Base-by-base conservation (phyloP, 2,113 vertebrate genomes). In the Dinomys branickii region DNA sequence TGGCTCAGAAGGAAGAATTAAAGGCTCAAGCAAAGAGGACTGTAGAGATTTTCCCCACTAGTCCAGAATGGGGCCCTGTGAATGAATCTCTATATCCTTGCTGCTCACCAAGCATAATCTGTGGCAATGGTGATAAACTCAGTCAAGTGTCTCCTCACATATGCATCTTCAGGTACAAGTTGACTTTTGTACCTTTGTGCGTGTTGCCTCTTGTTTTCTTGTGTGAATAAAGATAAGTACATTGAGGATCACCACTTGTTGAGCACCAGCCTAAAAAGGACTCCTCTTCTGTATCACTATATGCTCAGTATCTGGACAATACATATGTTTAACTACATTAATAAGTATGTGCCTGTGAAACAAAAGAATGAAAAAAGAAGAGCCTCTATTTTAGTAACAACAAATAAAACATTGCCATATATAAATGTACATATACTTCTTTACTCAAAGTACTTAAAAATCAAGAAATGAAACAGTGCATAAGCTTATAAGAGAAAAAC, bases 391-490 rank as follows among this genome's bases (percentile, higher is more conserved):
- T 65, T 63, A 87, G n/a, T 65, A 95, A 88, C 7, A 95, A 17
- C 5, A 89, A 33, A 77, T 13, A 26, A 87, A 96, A 69, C 3
- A 3, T 35, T 30, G 13, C 22, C 26, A 38, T 44, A 75, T 47
- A 22, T 20, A 22, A 41, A 44, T n/a, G n/a, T 44, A 85, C 41
- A 69, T 71, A 73, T 89, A n/a, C n/a, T 28, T 3, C 6, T 85
- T 3, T 89, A 56, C 28, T 56, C 73, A 86, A 84, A 96, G 20
- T 82, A 82, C 50, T 8, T 89, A 83, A 47, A 88, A 22, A 56
- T 50, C 17, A 92, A 96, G 59, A 97, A 77, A 75, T 28, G 4
- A 84, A 90, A 81, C 87, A 38, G 10, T 30, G 63, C 61, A 41
- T 59, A 84, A 47, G n/a, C 33, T 90, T 92, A 7, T 5, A 81